Evolutionary conservation across 2,888 invertebrate species (phyloP).

Genomic region (Phengaris arion): DNA sequence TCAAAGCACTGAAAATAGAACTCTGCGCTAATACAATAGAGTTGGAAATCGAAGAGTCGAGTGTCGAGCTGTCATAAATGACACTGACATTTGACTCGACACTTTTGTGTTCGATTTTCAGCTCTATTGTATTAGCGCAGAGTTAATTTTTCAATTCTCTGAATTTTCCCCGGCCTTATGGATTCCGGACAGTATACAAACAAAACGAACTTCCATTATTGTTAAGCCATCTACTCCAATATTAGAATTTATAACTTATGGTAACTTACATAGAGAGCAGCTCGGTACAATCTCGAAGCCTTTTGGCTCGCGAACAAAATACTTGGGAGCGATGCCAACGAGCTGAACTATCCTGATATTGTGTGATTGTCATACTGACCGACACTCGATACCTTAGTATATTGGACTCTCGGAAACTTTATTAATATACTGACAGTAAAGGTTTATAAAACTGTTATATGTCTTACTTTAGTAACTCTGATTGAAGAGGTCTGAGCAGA

Average conservation of each 20-base stretch:
- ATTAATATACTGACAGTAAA: neutral
- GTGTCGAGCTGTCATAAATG: too few species aligned
- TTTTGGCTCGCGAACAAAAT: neutral
- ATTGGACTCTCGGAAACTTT: neutral
- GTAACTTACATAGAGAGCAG: neutral
- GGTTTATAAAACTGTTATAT: neutral
- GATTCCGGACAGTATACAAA: too few species aligned
- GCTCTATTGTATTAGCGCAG: too few species aligned
- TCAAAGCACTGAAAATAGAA: too few species aligned
- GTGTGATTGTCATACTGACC: neutral
- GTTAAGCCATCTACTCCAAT: neutral
- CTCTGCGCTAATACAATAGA: too few species aligned
- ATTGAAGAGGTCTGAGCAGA: neutral
- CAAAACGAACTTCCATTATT: too few species aligned
- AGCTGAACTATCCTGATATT: neutral
- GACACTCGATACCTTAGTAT: neutral
- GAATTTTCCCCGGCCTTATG: too few species aligned
- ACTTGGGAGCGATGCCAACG: neutral
- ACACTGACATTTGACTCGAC: too few species aligned
- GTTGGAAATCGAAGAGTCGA: too few species aligned
- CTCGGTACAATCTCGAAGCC: neutral
- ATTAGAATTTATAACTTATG: neutral
- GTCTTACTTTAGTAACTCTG: neutral
- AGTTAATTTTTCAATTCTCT: too few species aligned
- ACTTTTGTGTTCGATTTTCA: too few species aligned